A percentile compares a stretch with the other conserved stretches of the same genome.
Conservation (phyloP, 2,113 vertebrate species). For the Parotia lawesii region DNA sequence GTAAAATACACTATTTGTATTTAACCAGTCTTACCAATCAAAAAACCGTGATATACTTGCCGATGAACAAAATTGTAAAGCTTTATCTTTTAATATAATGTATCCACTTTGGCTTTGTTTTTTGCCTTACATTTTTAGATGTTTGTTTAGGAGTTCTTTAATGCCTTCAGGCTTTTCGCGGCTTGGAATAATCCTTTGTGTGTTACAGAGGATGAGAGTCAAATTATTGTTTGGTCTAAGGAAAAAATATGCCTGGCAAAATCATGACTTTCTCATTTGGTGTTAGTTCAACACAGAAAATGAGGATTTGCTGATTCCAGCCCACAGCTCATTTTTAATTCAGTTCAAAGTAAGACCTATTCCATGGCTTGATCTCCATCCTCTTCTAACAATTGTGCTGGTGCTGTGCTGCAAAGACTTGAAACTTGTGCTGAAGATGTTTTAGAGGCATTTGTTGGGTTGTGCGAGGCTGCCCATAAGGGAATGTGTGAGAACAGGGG, state of each 20-base stretch:
- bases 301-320: background rate
- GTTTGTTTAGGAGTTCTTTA: background rate
- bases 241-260: background rate
- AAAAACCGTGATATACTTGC: background rate
- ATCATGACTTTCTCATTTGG: background rate
- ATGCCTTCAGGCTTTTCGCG: background rate
- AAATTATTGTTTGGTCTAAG: background rate
- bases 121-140: background rate
- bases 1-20: background rate
- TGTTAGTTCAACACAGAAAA: background rate
- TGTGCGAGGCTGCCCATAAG: background rate
- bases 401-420: background rate
- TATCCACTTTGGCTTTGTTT: background rate
- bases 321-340: background rate
- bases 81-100: background rate
- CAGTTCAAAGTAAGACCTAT: background rate
- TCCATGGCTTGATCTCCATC: background rate
- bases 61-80: background rate
- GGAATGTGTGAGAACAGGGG: background rate
- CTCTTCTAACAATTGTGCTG: background rate
- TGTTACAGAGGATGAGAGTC: background rate
- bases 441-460: background rate
- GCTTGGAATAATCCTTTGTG: background rate
- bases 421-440: background rate
- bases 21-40: background rate